These are phyloP conservation scores for Gallinago solitaria DNA, from an alignment of 2,797 vertebrate species.

Conservation along the genomic window DNA sequence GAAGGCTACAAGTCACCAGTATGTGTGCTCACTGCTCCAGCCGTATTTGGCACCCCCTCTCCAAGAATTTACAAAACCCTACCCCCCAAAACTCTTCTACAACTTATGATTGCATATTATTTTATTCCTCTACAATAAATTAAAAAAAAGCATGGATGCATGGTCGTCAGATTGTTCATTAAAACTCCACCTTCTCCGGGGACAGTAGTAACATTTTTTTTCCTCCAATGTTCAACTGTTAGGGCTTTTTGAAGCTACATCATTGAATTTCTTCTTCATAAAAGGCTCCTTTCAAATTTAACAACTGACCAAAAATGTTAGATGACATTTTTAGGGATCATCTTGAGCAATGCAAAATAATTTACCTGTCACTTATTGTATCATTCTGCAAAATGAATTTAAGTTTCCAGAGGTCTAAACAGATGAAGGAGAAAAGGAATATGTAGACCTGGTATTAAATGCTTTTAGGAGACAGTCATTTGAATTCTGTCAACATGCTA, in stretches of 20 bases:
- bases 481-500: not conserved
- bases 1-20: not conserved
- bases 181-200: not conserved
- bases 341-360: not conserved
- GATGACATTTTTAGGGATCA: not conserved
- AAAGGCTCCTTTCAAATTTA: not conserved
- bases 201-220: not conserved
- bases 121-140: not conserved
- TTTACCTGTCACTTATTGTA: not conserved
- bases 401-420: not conserved
- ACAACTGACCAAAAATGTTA: not conserved
- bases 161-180: not conserved
- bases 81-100: not conserved
- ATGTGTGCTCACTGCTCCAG: not conserved
- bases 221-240: not conserved
- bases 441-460: not conserved
- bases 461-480: not conserved
- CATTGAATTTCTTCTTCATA: not conserved
- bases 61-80: not conserved
- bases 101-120: not conserved
- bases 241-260: rapidly evolving
- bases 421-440: not conserved
- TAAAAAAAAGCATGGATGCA: not conserved
- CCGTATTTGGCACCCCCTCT: not conserved
- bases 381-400: not conserved